Conservation (phyloP, 2,113 vertebrate genomes). For the Misgurnus mizolepis region DNA sequence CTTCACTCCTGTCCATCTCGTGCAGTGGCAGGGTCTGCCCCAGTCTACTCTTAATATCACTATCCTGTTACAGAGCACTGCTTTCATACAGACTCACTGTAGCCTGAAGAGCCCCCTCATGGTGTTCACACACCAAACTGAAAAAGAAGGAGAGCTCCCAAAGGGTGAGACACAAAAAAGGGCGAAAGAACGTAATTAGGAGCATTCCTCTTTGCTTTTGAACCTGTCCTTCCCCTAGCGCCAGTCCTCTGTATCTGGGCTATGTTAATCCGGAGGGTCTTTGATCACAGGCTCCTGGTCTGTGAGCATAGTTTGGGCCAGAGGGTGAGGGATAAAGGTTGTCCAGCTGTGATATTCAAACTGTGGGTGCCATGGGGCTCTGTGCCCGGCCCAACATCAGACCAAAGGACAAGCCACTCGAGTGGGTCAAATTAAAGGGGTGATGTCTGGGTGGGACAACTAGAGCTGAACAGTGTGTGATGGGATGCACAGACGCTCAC, state of each 20-base stretch:
- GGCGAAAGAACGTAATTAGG: constrained; percentile 77
- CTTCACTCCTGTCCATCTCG: constrained; percentile 37
- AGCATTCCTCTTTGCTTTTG: constrained; percentile 80
- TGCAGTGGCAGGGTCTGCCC: constrained; percentile 58
- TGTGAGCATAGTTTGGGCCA: constrained; percentile 65
- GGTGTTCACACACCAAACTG: constrained; percentile 52
- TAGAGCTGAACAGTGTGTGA: constrained; percentile 59
- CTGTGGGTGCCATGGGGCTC: constrained; percentile 59
- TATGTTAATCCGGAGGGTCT: constrained; percentile 74
- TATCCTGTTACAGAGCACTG: constrained; percentile 69
- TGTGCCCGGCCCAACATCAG: constrained; percentile 32
- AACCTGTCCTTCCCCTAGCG: constrained; percentile 54
- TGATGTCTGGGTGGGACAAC: constrained; percentile 58
- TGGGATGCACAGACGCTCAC: not conserved
- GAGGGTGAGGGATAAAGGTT: constrained; percentile 68
- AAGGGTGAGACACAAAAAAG: constrained; percentile 61
- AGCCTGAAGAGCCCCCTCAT: constrained; percentile 67
- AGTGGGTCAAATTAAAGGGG: constrained; percentile 63
- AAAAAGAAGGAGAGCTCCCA: constrained; percentile 55
- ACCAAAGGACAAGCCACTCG: constrained; percentile 52
- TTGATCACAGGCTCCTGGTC: constrained; percentile 78
- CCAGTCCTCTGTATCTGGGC: constrained; percentile 53
- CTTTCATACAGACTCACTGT: constrained; percentile 70
- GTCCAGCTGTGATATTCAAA: constrained; percentile 77
- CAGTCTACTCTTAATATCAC: constrained; percentile 70